phyloP scores from a whole-genome alignment of 1,140 invertebrate genomes.

The Portunus trituberculatus region DNA sequence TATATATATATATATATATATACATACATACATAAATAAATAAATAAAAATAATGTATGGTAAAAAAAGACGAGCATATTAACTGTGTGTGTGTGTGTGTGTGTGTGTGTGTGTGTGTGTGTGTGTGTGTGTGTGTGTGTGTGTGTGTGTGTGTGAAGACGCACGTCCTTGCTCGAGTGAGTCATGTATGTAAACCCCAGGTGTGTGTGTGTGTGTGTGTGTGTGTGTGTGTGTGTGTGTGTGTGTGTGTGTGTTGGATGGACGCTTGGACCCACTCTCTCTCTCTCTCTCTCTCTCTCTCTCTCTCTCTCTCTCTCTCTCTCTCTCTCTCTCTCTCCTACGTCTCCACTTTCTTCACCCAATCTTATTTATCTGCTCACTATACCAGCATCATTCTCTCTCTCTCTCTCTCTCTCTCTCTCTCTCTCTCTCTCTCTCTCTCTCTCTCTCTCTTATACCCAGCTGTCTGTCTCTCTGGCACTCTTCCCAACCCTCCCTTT shows the following conservation, averaged over 20 bases:
- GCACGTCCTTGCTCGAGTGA: background rate
- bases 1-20: background rate
- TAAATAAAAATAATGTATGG: too few relatives aligned
- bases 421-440: slow-evolving; percentile 51
- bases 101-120: background rate
- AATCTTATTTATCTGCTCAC: too few relatives aligned
- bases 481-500: background rate
- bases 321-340: slow-evolving; percentile 38
- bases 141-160: background rate
- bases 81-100: too few relatives aligned
- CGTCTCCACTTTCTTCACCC: too few relatives aligned
- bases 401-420: slow-evolving; percentile 51
- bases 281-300: slow-evolving; percentile 53
- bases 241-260: background rate
- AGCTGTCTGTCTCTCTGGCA: background rate
- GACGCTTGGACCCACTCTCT: background rate
- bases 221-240: slow-evolving; percentile 7
- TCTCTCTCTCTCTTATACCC: slow-evolving; percentile 40
- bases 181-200: background rate
- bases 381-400: background rate
- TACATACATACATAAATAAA: too few relatives aligned
- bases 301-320: slow-evolving; percentile 52
- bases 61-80: too few relatives aligned
- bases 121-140: slow-evolving; percentile 20
- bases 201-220: slow-evolving; percentile 35